Evolutionary conservation across 92 coral and sea anemone species (phyloP), one percentile per base, ranked within the genome.

Genomic region (Ricordea florida): DNA sequence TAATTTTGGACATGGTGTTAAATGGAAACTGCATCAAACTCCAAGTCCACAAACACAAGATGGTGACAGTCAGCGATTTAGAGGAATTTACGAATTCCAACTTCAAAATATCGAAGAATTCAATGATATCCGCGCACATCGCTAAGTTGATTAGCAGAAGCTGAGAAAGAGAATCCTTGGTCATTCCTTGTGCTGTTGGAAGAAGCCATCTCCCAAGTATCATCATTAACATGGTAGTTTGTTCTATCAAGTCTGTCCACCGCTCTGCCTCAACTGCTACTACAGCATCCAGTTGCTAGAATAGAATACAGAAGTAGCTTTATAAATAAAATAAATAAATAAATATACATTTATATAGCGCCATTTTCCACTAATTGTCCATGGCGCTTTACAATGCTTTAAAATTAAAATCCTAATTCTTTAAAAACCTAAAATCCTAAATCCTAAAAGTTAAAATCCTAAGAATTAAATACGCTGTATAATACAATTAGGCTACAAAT

Each of bases 51-150:
- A 96, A 66, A 13, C 84, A 73, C 27, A 96, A 57, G 6, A 96
- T 93, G 20, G 92, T 84, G 1, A 88, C 62, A 4, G 87, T 87
- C 64, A 96, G 85, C 37, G 59, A 70, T 43, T 68, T 68, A 17
- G 97, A 93, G 6, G 49, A 36, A 30, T 85, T 80, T 8, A 85
- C 84, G n/a, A 72, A 74, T 7, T 33, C 38, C 24, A 92, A 66
- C 35, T 96, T 96, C 11, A 96, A 83, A 56, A 96, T 83, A 61
- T 96, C 99, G 38, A 92, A 96, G 85, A 96, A 96, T 52, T 96
- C 99, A 62, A 89, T 96, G 53, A 96, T 96, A 43, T 96, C 99
- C 0, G 99, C 99, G 62, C 96, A 87, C 93, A 93, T 92, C 26
- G 97, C 99, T 10, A 96, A 85, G 53, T 96, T 96, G 65, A 96